Base-by-base conservation (phyloP, 2,888 invertebrate species). In the Cataglyphis rosenhaueri region DNA sequence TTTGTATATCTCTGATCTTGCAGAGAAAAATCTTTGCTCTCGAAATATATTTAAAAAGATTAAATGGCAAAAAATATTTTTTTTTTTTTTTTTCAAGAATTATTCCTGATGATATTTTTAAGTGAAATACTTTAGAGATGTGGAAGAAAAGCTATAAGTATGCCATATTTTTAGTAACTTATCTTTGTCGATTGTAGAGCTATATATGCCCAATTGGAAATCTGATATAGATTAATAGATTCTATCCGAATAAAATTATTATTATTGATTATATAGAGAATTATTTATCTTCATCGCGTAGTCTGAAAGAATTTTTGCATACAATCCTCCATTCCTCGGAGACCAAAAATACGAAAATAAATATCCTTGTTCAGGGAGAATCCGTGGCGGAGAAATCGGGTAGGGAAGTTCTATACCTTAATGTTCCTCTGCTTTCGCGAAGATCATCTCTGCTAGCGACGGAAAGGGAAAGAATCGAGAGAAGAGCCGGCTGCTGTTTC, bases 401-500 rank as follows among this genome's bases (percentile, higher is more conserved):
- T 76, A n/a, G 41, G 18, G 71, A 71, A 79, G 71, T 79, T 61
- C 59, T 79, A 65, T 79, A 57, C 44, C 74, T 76, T 64, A 68
- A 76, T 75, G 62, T 70, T 55, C n/a, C 65, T 65, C 18, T 68
- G 70, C 59, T 61, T 62, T 83, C 41, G 48, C 71, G 75, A 75
- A 68, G 57, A 66, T 75, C 65, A 64, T 44, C 8, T 57, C 65
- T 66, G 25, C 62, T 35, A 25, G 35, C 9, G 61, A 79, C 65
- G 82, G 48, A 35, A 29, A 21, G 64, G 48, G 41, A 57, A 32
- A 62, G 59, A 64, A 57, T 18, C 57, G 48, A 57, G 62, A 81
- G 48, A 62, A 61, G 57, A 70, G 78, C 65, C 59, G 82, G 41
- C 76, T 84, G 87, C 66, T 82, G 66, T 65, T 78, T 41, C 85